Evolutionary conservation across 2,888 invertebrate species (phyloP), one percentile per base, ranked within the genome.

Genomic region (Ophraella communa): DNA sequence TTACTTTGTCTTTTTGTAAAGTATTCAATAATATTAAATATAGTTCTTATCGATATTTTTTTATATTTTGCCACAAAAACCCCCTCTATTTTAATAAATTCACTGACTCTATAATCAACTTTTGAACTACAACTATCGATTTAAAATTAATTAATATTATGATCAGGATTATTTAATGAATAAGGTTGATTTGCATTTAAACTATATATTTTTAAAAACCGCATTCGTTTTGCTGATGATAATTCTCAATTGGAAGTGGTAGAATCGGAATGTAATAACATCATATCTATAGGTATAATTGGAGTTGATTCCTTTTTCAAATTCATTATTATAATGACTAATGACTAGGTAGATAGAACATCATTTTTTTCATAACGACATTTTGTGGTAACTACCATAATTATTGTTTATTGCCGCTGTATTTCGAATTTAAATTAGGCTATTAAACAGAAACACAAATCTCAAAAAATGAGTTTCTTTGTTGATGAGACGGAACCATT

Each of bases 281-380:
- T 69, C 66, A 63, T 11, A 47, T 14, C 44, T 49, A 49, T 51
- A 51, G 23, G 33, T 52, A 72, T 76, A 74, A 76, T 77, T 75
- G 74, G 73, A 63, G 65, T 55, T 58, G 68, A 70, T 64, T 64
- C 68, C 69, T 72, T 71, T 74, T 71, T 73, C 71, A 71, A 76
- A 76, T 77, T 78, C 75, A 76, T 77, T 76, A 77, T 75, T 73
- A 75, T 76, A 77, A 75, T 74, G 70, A 72, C 70, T 74, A 76
- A 76, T 74, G 66, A 73, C 67, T 67, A 62, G 77, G 73, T 78
- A 70, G 70, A 73, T 68, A 67, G 70, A 74, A 75, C 74, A 73
- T 74, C 70, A 73, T 74, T 76, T 77, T 75, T 39, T 74, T 71
- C 70, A 71, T 76, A 76, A 77, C 77, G 74, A 75, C 75, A 74